Conservation (phyloP, 1,140 invertebrate genomes). For the Calosoma granatense region DNA sequence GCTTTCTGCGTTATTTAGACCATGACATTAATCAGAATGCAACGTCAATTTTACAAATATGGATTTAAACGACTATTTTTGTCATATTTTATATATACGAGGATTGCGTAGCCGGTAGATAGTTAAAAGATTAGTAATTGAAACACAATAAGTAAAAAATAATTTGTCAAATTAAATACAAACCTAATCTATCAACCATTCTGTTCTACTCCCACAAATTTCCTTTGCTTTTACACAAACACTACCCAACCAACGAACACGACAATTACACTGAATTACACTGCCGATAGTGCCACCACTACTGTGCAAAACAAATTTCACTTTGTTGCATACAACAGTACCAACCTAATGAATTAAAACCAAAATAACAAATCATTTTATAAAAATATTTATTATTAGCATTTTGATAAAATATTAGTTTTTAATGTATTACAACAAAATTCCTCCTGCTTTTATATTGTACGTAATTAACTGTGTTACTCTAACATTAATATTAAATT, state of each 20-base stretch:
- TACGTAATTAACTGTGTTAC: too few species aligned
- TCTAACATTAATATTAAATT: too few species aligned
- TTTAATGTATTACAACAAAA: too few species aligned
- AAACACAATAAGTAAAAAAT: too few species aligned
- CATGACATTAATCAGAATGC: slow-evolving; percentile 7
- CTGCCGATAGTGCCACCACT: too few species aligned
- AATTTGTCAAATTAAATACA: too few species aligned
- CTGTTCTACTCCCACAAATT: slow-evolving; percentile 16
- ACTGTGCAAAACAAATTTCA: too few species aligned
- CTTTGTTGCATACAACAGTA: not conserved
- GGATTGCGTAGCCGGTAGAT: not conserved
- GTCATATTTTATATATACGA: not conserved
- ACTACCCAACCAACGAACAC: not conserved
- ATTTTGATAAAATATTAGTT: too few species aligned
- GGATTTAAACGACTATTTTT: not conserved
- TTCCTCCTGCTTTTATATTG: too few species aligned
- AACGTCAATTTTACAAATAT: slow-evolving; percentile 5
- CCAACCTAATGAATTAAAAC: not conserved
- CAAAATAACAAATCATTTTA: too few species aligned
- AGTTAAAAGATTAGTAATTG: not conserved
- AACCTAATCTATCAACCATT: slow-evolving; percentile 37
- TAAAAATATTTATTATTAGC: too few species aligned
- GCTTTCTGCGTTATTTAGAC: not conserved
- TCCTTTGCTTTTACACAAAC: slow-evolving; percentile 8
- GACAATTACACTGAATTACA: too few species aligned